These are phyloP conservation scores for Parotocinclus haroldoi DNA, from an alignment of 2,797 vertebrate species.

Conservation along the genomic window DNA sequence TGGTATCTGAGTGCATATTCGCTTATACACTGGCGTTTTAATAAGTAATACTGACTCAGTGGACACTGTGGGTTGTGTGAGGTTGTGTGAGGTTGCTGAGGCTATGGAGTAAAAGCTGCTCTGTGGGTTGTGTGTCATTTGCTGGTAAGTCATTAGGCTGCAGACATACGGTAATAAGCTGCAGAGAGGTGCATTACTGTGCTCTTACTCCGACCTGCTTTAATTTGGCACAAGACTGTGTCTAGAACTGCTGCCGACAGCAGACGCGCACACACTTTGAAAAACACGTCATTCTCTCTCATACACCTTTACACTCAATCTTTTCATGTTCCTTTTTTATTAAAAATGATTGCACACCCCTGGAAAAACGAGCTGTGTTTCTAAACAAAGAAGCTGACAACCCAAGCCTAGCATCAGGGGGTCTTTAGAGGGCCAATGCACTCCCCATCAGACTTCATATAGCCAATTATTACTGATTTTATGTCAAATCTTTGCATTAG, in stretches of 20 bases:
- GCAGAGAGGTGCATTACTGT: constrained; percentile 25
- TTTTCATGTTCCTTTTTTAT: too few species aligned
- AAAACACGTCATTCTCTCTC: too few species aligned
- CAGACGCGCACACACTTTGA: neutral
- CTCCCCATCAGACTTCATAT: too few species aligned
- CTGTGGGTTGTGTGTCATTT: constrained; percentile 35
- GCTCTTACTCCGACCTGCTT: constrained; percentile 25
- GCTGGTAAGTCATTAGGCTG: constrained; percentile 21
- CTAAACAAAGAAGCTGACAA: too few species aligned
- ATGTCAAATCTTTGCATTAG: too few species aligned
- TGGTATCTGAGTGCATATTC: neutral
- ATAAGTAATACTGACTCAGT: neutral
- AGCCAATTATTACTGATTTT: too few species aligned
- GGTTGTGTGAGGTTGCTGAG: constrained; percentile 33
- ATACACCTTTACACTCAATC: too few species aligned
- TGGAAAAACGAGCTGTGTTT: too few species aligned
- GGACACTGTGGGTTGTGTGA: too few species aligned
- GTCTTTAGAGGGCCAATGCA: too few species aligned
- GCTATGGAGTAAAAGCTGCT: constrained; percentile 9
- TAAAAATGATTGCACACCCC: too few species aligned
- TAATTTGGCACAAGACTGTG: constrained; percentile 31
- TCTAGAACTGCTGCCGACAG: constrained; percentile 33
- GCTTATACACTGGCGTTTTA: neutral
- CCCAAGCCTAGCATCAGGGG: too few species aligned
- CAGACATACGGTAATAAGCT: constrained; percentile 39